Base-by-base conservation (phyloP, 2,113 vertebrate species). In the Triplophysa tibetana region DNA sequence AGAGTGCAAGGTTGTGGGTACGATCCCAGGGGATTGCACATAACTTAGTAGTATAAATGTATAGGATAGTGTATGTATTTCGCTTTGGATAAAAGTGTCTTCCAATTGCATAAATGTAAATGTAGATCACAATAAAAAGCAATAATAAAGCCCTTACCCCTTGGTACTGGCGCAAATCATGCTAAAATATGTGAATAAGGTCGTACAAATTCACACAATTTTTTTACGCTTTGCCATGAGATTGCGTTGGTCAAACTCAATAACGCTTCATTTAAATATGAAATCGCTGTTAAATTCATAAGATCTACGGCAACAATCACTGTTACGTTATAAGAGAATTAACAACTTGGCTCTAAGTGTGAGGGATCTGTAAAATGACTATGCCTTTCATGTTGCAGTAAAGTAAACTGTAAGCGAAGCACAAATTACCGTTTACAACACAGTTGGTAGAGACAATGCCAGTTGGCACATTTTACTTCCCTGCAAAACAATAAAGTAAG, bases 361-460 rank as follows among this genome's bases (percentile, higher is more conserved):
- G 54, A 61, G n/a, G 13, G 12, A 54, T 58, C 33, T 63, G 26
- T 64, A 43, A 70, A 23, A 21, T 54, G 8, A 68, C 38, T 38
- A 21, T 38, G 33, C 12, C 45, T 60, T 68, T 81, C 41, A 69
- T 50, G 50, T 24, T 45, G 62, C 8, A 50, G 23, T 73, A 63
- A 70, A 26, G 24, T 13, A 65, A 41, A 21, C 26, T 5, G 38
- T n/a, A 56, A 73, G 48, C 62, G 29, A 75, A 58, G 21, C 45
- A 70, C 45, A 75, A 83, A 23, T 38, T 33, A 81, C 43, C n/a
- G 12, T 69, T 64, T 70, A 78, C 23, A 29, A 74, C n/a, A 82
- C 87, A 89, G 79, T 88, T 89, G 91, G 88, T 86, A 89, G 78
- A 65, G 58, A 89, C 90, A 88, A 88, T 63, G 70, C 52, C 23